Percentiles rank a stretch among this genome's conserved stretches.
Evolutionary conservation across 2,888 invertebrate genomes (phyloP).

Genomic region (Heteropelma amictum): DNA sequence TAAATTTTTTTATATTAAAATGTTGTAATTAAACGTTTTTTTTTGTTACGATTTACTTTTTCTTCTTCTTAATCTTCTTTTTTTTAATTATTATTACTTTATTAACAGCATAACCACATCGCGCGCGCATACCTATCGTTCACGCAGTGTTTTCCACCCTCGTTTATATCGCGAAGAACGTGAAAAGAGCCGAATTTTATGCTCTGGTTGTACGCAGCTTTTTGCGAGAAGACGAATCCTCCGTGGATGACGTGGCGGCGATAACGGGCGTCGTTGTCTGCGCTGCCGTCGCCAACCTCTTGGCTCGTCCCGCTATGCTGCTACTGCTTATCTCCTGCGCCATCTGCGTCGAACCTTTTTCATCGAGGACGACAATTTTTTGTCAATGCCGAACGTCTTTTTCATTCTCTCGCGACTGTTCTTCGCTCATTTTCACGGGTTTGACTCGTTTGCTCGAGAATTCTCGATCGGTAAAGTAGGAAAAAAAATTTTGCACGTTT

Average conservation of each 20-base stretch:
- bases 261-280: constrained; percentile 50
- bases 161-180: constrained; percentile 50
- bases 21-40: constrained; percentile 44
- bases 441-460: no score
- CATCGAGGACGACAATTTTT: neutral
- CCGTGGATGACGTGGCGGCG: constrained; percentile 60
- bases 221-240: constrained; percentile 71
- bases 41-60: neutral
- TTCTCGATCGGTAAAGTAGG: no score
- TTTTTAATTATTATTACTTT: constrained; percentile 39
- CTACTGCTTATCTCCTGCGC: constrained; percentile 66
- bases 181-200: constrained; percentile 63
- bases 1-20: constrained; percentile 42
- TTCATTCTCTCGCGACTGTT: no score
- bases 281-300: constrained; percentile 66
- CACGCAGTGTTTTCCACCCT: constrained; percentile 46
- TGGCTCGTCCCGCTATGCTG: constrained; percentile 70
- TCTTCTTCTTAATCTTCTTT: constrained; percentile 15
- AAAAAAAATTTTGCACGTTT: no score
- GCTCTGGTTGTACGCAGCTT: constrained; percentile 73
- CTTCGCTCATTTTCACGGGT: no score
- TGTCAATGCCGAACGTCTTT: no score
- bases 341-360: constrained; percentile 22
- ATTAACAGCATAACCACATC: constrained; percentile 62
- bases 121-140: constrained; percentile 61